phyloP scores from a whole-genome alignment of 1,140 invertebrate species.

The Sarcophaga bullata region DNA sequence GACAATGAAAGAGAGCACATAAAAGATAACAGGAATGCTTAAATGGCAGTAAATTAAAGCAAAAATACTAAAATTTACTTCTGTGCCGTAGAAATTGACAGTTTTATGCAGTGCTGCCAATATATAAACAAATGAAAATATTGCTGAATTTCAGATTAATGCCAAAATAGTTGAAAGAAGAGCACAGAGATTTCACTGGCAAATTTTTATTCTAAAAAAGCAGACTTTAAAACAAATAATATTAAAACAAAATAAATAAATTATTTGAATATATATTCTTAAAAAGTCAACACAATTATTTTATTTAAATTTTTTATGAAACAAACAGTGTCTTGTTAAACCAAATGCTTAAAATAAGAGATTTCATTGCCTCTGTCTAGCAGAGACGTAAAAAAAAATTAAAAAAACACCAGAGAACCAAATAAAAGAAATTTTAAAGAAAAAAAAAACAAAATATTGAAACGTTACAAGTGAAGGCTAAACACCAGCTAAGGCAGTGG shows the following conservation, averaged over 20 bases:
- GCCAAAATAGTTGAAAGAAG: conserved; percentile 39
- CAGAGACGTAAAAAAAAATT: conserved; percentile 34
- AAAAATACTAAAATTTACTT: neutral
- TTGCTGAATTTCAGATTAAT: conserved; percentile 34
- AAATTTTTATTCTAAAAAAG: conserved; percentile 27
- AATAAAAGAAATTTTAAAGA: neutral
- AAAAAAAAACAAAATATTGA: neutral
- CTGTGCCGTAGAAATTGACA: conserved; percentile 1
- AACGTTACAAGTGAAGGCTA: conserved; percentile 34
- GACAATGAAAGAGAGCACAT: neutral
- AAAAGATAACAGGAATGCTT: neutral
- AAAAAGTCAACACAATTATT: neutral
- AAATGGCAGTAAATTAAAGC: neutral
- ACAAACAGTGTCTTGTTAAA: neutral
- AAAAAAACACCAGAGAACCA: conserved; percentile 1
- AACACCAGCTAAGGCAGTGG: conserved; percentile 34
- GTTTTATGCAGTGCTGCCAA: conserved; percentile 27
- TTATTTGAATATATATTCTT: neutral
- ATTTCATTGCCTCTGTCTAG: conserved; percentile 11
- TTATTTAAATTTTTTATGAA: neutral
- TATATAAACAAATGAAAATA: conserved; percentile 26
- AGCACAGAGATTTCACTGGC: neutral
- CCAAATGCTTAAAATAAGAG: neutral
- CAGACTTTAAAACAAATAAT: neutral
- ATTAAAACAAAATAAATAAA: conserved; percentile 34